Evolutionary conservation across 2,797 vertebrate species (phyloP).

Genomic region (Eptatretus atami): DNA sequence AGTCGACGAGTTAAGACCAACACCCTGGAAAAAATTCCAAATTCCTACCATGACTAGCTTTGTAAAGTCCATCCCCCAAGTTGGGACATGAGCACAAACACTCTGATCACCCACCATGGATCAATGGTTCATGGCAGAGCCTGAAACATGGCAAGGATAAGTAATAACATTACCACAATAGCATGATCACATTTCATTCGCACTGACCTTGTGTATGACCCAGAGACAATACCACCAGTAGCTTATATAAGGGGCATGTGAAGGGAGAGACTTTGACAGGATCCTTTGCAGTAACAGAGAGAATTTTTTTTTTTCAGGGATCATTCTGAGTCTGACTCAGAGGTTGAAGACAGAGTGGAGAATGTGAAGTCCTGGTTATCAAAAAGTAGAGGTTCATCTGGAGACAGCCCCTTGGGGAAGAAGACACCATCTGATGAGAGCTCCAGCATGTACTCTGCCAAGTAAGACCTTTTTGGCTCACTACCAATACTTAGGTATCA

Average conservation of each 20-base stretch:
- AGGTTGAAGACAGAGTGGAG: constrained; percentile 57
- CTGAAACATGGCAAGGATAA: too few species aligned
- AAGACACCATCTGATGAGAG: constrained; percentile 64
- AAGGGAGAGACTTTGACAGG: not conserved
- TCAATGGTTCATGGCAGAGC: too few species aligned
- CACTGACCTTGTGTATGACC: too few species aligned
- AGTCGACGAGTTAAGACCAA: too few species aligned
- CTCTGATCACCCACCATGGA: too few species aligned
- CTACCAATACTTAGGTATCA: too few species aligned
- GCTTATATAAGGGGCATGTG: not conserved
- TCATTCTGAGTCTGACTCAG: constrained; percentile 54
- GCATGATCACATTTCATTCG: too few species aligned
- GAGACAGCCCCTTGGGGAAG: not conserved
- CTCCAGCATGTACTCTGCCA: constrained; percentile 36
- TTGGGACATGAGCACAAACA: too few species aligned
- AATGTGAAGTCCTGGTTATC: constrained; percentile 88
- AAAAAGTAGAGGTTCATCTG: constrained; percentile 51
- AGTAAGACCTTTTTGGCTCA: not conserved
- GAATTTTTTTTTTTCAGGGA: constrained; percentile 19
- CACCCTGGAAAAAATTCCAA: too few species aligned
- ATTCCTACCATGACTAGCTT: too few species aligned
- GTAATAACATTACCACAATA: too few species aligned
- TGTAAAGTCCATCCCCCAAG: too few species aligned
- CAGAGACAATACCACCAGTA: not conserved
- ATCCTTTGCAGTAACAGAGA: not conserved